A percentile compares a stretch with the other conserved stretches of the same genome.
Evolutionary conservation across 2,888 invertebrate species (phyloP).

Genomic region (Drosophila nigricruria): DNA sequence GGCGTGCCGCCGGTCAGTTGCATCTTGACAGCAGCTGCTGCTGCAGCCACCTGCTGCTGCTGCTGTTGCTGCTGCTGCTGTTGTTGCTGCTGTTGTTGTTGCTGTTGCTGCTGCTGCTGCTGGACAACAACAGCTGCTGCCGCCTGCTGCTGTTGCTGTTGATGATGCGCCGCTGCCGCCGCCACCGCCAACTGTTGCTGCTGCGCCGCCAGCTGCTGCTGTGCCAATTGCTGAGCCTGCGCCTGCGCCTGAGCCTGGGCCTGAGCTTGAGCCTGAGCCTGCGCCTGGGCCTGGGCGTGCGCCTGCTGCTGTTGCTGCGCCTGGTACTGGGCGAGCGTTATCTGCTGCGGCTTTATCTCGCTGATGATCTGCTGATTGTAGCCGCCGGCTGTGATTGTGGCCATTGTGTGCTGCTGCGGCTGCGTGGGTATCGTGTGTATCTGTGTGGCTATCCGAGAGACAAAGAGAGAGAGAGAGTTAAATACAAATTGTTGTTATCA

Average conservation of each 20-base stretch:
- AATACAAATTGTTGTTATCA: not conserved
- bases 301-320: constrained; percentile 82
- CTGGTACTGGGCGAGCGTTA: constrained; percentile 83
- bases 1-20: constrained; percentile 79
- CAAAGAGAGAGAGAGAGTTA: not conserved
- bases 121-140: constrained; percentile 56
- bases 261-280: constrained; percentile 82
- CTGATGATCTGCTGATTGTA: constrained; percentile 84
- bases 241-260: constrained; percentile 82
- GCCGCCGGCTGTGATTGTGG: constrained; percentile 81
- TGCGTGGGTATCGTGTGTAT: constrained; percentile 82
- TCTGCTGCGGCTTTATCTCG: constrained; percentile 83
- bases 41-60: constrained; percentile 55
- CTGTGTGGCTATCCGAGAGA: constrained; percentile 68
- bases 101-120: constrained; percentile 60
- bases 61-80: constrained; percentile 61
- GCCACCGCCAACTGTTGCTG: constrained; percentile 64
- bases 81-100: constrained; percentile 56
- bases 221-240: constrained; percentile 61
- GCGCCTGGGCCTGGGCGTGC: constrained; percentile 68
- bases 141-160: constrained; percentile 69
- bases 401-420: constrained; percentile 80
- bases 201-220: constrained; percentile 68
- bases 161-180: constrained; percentile 68
- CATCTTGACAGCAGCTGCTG: constrained; percentile 76